Evolutionary conservation across 2,888 invertebrate species (phyloP), one percentile per base, ranked within the genome.

Genomic region (Bugulina stolonifera): DNA sequence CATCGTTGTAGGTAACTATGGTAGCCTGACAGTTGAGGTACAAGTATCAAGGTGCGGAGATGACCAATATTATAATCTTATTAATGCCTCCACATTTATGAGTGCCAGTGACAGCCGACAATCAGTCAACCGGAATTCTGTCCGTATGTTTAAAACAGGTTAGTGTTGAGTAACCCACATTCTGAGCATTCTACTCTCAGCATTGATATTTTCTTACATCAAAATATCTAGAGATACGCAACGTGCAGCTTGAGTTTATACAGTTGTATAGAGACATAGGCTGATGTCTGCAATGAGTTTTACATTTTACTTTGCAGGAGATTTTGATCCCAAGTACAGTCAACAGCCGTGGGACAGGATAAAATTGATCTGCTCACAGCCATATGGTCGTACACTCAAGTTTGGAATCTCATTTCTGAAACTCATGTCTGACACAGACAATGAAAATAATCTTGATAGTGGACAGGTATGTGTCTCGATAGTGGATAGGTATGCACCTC

Each of bases 101-200:
- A 32, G 5, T 32, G 64, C 27, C 10, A 10, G 27, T 34, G 64
- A 64, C 5, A 64, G 64, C 32, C 25, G 64, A 32, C 2, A 25
- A 2, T 14, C 25, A 2, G 32, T 10, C 14, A 64, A 64, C 34
- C 5, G 14, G 5, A 27, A 64, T n/a, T 2, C 64, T 29, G 64
- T 64, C 32, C 22, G 27, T 10, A 64, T 64, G 64, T 64, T 64
- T n/a, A 64, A 64, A 64, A 25, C 64, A 22, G 64, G 64, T 64
- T 10, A 23, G 57, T 55, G 55, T 55, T 55, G 25, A 14, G 10
- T 52, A 10, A 52, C 10, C 22, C 52, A 52, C 10, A 52, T 22
- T 52, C 22, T n/a, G n/a, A n/a, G n/a, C n/a, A n/a, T n/a, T n/a
- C n/a, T n/a, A n/a, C n/a, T n/a, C n/a, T n/a, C n/a, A n/a, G n/a